Evolutionary conservation across 2,113 vertebrate genomes (phyloP).

Genomic region (Smithornis capensis): DNA sequence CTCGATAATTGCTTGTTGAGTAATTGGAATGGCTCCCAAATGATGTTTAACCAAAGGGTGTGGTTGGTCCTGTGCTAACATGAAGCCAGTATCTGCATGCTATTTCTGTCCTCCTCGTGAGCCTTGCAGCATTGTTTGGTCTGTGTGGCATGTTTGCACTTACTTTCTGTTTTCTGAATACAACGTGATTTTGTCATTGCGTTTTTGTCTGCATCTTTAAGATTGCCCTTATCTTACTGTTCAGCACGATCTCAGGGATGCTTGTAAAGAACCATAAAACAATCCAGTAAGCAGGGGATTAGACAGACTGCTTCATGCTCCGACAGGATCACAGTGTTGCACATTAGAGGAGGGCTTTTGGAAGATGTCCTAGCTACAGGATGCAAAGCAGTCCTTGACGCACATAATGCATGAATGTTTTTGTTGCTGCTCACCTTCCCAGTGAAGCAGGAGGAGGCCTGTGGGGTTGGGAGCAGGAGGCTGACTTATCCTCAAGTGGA

Average conservation of each 20-base stretch:
- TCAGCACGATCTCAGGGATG: background rate
- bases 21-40: conserved; percentile 1
- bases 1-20: background rate
- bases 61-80: conserved; percentile 60
- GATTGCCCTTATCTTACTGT: background rate
- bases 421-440: rapidly evolving
- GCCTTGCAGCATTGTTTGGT: background rate
- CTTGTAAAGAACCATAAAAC: background rate
- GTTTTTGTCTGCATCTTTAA: background rate
- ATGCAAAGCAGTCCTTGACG: rapidly evolving
- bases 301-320: background rate
- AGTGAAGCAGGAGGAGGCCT: background rate
- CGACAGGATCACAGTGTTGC: rapidly evolving
- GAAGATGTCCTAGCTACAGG: background rate
- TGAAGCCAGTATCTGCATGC: background rate
- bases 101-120: background rate
- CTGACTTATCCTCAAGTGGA: background rate
- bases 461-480: background rate
- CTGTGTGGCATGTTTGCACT: background rate
- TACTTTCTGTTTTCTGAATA: background rate
- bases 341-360: background rate
- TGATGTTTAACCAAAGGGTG: conserved; percentile 43
- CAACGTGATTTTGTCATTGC: rapidly evolving
- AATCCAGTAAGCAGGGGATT: background rate
- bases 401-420: background rate